phyloP scores from a whole-genome alignment of 1,140 invertebrate genomes.

The Akabosia matsudoensis region DNA sequence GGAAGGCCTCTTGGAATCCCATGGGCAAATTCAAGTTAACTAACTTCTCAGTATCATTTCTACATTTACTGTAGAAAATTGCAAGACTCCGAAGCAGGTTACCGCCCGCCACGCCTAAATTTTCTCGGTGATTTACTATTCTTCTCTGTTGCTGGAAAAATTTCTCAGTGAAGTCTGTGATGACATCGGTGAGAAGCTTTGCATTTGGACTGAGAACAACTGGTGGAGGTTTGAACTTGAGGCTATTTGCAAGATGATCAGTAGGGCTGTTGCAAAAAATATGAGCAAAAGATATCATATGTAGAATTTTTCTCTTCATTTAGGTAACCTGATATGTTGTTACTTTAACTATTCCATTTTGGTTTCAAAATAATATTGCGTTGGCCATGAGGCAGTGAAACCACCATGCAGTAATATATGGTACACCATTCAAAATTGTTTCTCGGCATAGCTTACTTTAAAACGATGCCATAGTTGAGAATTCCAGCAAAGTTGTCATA shows the following conservation, averaged over 20 bases:
- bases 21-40: constrained; percentile 10
- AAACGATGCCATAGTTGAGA: constrained; percentile 13
- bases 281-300: not conserved
- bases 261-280: not conserved
- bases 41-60: constrained; percentile 9
- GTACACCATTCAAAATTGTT: too few species aligned
- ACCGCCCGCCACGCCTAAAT: not conserved
- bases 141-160: not conserved
- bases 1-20: constrained; percentile 1
- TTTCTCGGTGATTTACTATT: not conserved
- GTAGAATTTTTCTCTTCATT: not conserved
- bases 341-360: too few species aligned
- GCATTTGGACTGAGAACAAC: not conserved
- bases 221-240: constrained; percentile 13
- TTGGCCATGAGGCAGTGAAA: too few species aligned
- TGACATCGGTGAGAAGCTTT: constrained; percentile 13
- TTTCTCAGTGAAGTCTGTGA: constrained; percentile 6
- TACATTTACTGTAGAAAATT: constrained; percentile 4
- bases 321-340: too few species aligned
- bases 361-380: too few species aligned
- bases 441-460: constrained; percentile 6
- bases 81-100: constrained; percentile 7
- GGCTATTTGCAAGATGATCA: not conserved
- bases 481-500: constrained; percentile 32
- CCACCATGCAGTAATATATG: too few species aligned